Base-by-base conservation (phyloP, 2,113 vertebrate genomes). In the Tenebrosternarchus preto region DNA sequence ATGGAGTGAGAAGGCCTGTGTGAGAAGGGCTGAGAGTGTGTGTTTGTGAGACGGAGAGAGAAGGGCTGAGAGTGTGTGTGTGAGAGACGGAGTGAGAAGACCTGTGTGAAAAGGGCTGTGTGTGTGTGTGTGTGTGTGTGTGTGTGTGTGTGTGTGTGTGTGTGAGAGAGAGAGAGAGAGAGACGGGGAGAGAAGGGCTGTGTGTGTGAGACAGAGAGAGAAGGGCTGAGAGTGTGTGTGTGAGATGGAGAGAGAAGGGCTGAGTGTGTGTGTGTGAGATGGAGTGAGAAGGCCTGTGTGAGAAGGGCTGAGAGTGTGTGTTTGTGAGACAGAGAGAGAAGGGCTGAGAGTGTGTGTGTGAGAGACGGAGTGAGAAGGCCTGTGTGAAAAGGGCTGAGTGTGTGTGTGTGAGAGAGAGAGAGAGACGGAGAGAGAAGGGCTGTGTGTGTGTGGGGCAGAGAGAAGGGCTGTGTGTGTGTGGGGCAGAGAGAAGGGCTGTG, bases 201-300 rank as follows among this genome's bases (percentile, higher is more conserved):
- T 31, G 76, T 53, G 57, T 67, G 64, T 55, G 77, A 24, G 64
- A 67, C 76, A 72, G 66, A 82, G 83, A 78, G 69, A 73, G 71
- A 56, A 17, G 39, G 31, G n/a, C n/a, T 22, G 56, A 0, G 67
- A 43, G 50, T 57, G 75, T 72, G 59, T 55, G 80, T 70, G 67
- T 55, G 73, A n/a, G n/a, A n/a, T n/a, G n/a, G n/a, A n/a, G n/a
- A n/a, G n/a, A n/a, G n/a, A n/a, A n/a, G n/a, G n/a, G n/a, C n/a
- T 69, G 80, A 31, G 59, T 31, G 39, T 31, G 39, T 56, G 59
- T 78, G 69, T 50, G 64, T 27, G 73, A 29, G 66, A 78, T 86
- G 78, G 84, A 86, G 82, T 80, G 50, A 67, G 78, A 78, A 83
- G 76, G 67, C 61, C 59, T 57, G 50, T 31, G 76, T 53, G 57